Percentiles rank a stretch among this genome's conserved stretches.
phyloP scores from a whole-genome alignment of 1,140 invertebrate species.

The Ephestia elutella region DNA sequence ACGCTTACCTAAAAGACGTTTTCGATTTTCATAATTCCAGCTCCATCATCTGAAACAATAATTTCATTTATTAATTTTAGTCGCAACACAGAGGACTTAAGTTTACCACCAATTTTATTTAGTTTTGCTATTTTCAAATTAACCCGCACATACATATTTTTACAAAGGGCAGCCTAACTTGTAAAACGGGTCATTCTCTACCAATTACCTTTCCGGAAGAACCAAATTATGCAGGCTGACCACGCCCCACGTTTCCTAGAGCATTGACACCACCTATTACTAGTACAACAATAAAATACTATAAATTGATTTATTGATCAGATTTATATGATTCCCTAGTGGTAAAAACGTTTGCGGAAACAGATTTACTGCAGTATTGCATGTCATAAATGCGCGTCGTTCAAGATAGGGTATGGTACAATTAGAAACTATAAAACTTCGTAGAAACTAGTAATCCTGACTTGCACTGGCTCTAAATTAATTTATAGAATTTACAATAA shows the following conservation, averaged over 20 bases:
- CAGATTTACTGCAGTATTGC: not conserved
- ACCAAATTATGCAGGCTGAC: no score
- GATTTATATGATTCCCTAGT: not conserved
- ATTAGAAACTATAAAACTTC: not conserved
- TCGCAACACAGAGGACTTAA: not conserved
- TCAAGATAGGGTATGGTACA: not conserved
- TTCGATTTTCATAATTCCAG: conserved; percentile 50
- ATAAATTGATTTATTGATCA: not conserved
- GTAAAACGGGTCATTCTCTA: no score
- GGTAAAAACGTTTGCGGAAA: not conserved
- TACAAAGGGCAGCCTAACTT: no score
- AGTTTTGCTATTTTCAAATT: not conserved
- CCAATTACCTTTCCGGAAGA: no score
- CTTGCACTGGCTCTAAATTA: no score
- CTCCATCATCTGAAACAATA: conserved; percentile 57
- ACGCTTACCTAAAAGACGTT: conserved; percentile 51
- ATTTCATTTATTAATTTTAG: not conserved
- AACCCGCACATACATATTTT: no score
- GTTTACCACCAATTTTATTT: no score
- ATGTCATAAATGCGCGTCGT: not conserved
- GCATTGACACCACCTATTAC: no score
- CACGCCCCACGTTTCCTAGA: no score
- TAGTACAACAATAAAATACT: conserved; percentile 10
- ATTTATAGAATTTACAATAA: no score
- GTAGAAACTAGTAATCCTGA: not conserved